phyloP scores from a whole-genome alignment of 1,140 invertebrate species.

The Chelonus insularis region DNA sequence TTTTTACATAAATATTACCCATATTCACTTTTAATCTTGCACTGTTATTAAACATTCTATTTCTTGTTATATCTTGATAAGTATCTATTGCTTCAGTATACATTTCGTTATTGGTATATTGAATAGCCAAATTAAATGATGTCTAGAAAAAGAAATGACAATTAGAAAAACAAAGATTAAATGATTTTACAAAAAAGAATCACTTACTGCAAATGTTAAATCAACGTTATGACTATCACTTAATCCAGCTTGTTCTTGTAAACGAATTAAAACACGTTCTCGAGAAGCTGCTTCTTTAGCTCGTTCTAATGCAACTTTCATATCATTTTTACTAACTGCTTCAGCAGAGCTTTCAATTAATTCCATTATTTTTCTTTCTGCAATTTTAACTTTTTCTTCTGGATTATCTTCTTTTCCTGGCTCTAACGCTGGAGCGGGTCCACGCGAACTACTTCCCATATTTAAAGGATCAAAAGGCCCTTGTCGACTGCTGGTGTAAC shows the following conservation, averaged over 20 bases:
- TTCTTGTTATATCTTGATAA: slow-evolving; percentile 87
- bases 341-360: slow-evolving; percentile 67
- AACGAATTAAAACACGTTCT: slow-evolving; percentile 84
- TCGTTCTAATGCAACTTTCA: slow-evolving; percentile 78
- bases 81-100: slow-evolving; percentile 94
- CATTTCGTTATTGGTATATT: slow-evolving; percentile 93
- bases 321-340: slow-evolving; percentile 62
- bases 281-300: slow-evolving; percentile 95
- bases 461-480: slow-evolving; percentile 79
- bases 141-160: slow-evolving; percentile 68
- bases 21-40: slow-evolving; percentile 95
- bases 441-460: slow-evolving; percentile 62
- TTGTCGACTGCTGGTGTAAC: slow-evolving; percentile 80
- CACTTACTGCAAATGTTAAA: slow-evolving; percentile 85
- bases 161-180: too few species aligned
- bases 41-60: slow-evolving; percentile 83
- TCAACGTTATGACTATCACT: slow-evolving; percentile 90
- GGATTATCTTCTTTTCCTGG: slow-evolving; percentile 76
- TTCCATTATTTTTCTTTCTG: slow-evolving; percentile 81
- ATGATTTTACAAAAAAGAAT: slow-evolving; percentile 72
- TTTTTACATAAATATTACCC: slow-evolving; percentile 96
- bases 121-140: slow-evolving; percentile 89
- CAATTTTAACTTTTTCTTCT: slow-evolving; percentile 81
- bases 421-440: slow-evolving; percentile 64
- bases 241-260: slow-evolving; percentile 87